Base-by-base conservation (phyloP, 2,797 vertebrate species). In the Carcharodon carcharias region DNA sequence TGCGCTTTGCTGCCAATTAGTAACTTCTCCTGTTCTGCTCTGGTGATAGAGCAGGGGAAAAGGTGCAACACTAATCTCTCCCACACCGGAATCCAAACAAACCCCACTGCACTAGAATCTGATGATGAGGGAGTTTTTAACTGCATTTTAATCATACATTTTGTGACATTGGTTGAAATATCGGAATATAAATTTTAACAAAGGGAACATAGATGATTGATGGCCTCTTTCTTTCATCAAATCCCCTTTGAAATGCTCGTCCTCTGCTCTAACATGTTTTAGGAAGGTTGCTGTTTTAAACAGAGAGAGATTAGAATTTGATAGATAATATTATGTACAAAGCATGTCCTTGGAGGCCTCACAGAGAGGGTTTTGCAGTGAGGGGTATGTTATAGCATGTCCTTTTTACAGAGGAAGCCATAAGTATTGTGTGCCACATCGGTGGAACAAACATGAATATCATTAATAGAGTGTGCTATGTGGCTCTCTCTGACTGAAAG, bases 301-400 rank as follows among this genome's bases (percentile, higher is more conserved):
- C 89, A 63, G 18, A 31, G 58, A n/a, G 89, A 8, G 91, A 67
- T 93, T 93, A 93, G 40, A 93, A 93, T 45, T 93, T 93, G 91
- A 93, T 91, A 67, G 63, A 23, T 93, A 93, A 67, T 45, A 26
- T 67, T 93, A 93, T 35, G n/a, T 45, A n/a, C 63, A 67, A 93
- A 93, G 23, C 63, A 93, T 8, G 23, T 85, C 40, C 82, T 92
- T 61, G 35, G 58, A 67, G 63, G 63, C 63, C 18, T 40, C n/a
- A 45, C 8, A 26, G 91, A 65, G 65, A 67, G 21, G 2, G n/a
- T 93, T 93, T 65, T 26, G 12, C 50, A 67, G 63, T 67, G 61
- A 93, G 61, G n/a, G n/a, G 21, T 93, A 18, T 93, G 63, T 93
- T 65, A 67, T 9, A 93, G 63, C 61, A 11, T n/a, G n/a, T 67